Conservation (phyloP, 2,113 vertebrate species). For the Salvator merianae region DNA sequence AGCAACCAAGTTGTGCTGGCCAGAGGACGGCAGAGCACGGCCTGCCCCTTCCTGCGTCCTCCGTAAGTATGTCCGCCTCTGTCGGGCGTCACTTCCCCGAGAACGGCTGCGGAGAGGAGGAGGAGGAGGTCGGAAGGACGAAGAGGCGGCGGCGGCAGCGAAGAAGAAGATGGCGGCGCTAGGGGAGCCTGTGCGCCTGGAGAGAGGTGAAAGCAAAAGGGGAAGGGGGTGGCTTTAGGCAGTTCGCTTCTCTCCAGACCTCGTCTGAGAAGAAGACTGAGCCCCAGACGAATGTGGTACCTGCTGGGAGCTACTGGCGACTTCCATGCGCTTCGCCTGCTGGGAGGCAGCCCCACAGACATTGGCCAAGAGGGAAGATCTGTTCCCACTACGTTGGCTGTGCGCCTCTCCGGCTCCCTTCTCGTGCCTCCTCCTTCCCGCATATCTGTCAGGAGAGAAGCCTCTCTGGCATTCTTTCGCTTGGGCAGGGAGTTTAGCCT, state of each 20-base stretch:
- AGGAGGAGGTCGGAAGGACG: background rate
- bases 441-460: background rate
- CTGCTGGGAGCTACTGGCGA: no score
- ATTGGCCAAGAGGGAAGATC: no score
- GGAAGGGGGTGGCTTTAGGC: no score
- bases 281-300: no score
- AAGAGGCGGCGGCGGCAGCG: no score
- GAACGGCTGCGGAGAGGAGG: conserved; percentile 5
- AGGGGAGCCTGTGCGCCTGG: conserved; percentile 89
- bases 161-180: conserved; percentile 83
- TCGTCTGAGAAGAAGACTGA: no score
- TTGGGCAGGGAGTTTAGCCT: no score
- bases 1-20: background rate
- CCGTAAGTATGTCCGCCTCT: fast-evolving
- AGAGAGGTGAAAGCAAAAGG: conserved; percentile 83
- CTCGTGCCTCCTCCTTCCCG: no score
- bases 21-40: fast-evolving
- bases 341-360: no score
- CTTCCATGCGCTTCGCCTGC: no score
- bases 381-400: background rate
- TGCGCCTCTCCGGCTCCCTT: background rate
- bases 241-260: no score
- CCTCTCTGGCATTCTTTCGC: background rate
- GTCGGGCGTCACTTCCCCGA: conserved; percentile 66
- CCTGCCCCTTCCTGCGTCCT: fast-evolving